phyloP scores from a whole-genome alignment of 2,797 vertebrate genomes.

The Ctenochaetus hawaiiensis region DNA sequence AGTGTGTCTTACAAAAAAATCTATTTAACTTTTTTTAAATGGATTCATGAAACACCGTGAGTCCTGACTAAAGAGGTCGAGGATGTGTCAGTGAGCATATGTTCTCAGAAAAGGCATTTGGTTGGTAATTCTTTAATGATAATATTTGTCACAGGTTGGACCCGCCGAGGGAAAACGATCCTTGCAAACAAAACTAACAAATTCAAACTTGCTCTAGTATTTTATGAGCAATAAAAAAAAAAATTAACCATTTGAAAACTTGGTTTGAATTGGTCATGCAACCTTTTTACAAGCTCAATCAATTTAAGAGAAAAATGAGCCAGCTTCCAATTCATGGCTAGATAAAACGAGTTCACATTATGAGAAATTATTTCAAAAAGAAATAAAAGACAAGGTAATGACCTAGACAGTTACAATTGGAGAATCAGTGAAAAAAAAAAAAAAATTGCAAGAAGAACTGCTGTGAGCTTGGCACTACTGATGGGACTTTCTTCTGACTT shows the following conservation, averaged over 20 bases:
- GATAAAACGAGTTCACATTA: constrained; percentile 39
- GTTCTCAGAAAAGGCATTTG: too few relatives aligned
- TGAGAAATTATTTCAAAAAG: constrained; percentile 57
- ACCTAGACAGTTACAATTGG: constrained; percentile 47
- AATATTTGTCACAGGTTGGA: neutral
- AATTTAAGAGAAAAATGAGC: constrained; percentile 46
- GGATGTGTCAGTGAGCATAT: too few relatives aligned
- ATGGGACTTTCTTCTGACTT: constrained; percentile 55
- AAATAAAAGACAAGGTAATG: constrained; percentile 69
- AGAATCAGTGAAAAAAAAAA: constrained; percentile 17
- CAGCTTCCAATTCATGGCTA: constrained; percentile 38
- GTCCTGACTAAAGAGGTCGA: too few relatives aligned
- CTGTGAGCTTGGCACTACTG: constrained; percentile 7
- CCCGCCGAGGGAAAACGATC: neutral
- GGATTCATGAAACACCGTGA: too few relatives aligned
- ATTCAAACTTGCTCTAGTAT: neutral
- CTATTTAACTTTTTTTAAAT: too few relatives aligned
- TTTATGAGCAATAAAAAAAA: neutral
- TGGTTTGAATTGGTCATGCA: neutral
- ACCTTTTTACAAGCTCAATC: constrained; percentile 34
- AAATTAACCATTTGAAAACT: constrained; percentile 23
- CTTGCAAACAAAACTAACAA: neutral
- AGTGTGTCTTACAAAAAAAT: too few relatives aligned
- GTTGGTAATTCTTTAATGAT: too few relatives aligned
- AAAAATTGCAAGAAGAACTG: constrained; percentile 17